phyloP scores from a whole-genome alignment of 2,888 invertebrate species.

The Chloromyia formosa region DNA sequence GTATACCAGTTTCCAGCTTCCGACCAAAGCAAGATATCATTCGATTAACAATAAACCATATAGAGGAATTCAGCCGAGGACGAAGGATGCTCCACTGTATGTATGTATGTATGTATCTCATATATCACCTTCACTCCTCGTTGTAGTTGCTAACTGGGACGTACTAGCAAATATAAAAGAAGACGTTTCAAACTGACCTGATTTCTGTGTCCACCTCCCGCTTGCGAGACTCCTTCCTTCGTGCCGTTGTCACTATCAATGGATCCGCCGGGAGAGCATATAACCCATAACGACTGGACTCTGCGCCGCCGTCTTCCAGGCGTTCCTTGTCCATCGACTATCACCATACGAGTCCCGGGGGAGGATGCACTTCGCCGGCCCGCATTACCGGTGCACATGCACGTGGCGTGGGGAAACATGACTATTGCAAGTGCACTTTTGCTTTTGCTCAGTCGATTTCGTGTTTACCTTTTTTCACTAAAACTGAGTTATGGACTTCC shows the following conservation, averaged over 20 bases:
- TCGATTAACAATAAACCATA: no score
- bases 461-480: no score
- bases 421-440: slow-evolving; percentile 19
- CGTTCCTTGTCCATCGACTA: slow-evolving; percentile 17
- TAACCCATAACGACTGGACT: slow-evolving; percentile 38
- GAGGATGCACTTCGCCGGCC: slow-evolving; percentile 36
- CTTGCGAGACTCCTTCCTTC: not conserved
- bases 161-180: no score
- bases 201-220: slow-evolving; percentile 17
- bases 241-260: not conserved
- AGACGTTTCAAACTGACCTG: slow-evolving; percentile 36
- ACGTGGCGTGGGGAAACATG: slow-evolving; percentile 46
- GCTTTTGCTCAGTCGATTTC: not conserved
- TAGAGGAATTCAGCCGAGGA: no score
- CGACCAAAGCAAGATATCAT: no score
- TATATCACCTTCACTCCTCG: no score
- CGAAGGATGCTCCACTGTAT: no score
- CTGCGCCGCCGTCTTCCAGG: slow-evolving; percentile 21
- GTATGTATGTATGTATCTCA: no score
- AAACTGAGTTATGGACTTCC: no score
- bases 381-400: slow-evolving; percentile 44
- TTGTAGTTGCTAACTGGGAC: no score
- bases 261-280: slow-evolving; percentile 25
- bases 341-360: not conserved
- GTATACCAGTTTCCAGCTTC: no score